Percentiles rank a stretch among this genome's conserved stretches.
Conservation (phyloP, 2,797 vertebrate species). For the Melanotaenia pygmaea region DNA sequence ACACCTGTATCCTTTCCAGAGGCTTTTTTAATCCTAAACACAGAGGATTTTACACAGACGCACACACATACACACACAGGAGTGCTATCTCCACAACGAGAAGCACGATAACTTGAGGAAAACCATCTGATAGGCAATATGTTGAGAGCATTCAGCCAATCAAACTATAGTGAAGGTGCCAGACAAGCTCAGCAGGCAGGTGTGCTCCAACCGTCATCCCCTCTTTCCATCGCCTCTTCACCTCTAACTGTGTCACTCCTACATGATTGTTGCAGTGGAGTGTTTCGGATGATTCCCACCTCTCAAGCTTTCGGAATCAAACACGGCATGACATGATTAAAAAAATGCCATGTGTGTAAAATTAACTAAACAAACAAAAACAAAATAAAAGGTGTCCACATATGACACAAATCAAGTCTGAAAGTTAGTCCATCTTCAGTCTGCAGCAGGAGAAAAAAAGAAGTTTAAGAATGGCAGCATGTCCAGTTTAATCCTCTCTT, state of each 20-base stretch:
- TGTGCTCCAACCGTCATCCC: slow-evolving; percentile 44
- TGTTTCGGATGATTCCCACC: slow-evolving; percentile 9
- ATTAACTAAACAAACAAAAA: neutral
- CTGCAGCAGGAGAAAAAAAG: slow-evolving; percentile 11
- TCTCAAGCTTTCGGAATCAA: slow-evolving; percentile 31
- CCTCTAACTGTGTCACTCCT: slow-evolving; percentile 35
- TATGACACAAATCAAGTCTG: slow-evolving; percentile 19
- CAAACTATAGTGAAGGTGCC: slow-evolving; percentile 46
- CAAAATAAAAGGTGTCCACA: slow-evolving; percentile 11
- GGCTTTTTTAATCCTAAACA: slow-evolving; percentile 58
- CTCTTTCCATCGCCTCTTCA: slow-evolving; percentile 33
- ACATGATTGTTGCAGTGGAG: slow-evolving; percentile 36
- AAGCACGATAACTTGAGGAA: slow-evolving; percentile 33
- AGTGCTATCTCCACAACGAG: slow-evolving; percentile 21
- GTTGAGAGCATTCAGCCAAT: slow-evolving; percentile 34
- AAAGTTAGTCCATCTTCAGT: slow-evolving; percentile 70
- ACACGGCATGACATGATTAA: slow-evolving; percentile 7
- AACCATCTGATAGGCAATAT: slow-evolving; percentile 35
- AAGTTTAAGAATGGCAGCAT: slow-evolving; percentile 31
- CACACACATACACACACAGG: slow-evolving; percentile 7
- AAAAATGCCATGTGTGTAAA: neutral
- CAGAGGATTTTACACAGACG: slow-evolving; percentile 25
- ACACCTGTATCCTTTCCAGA: slow-evolving; percentile 58
- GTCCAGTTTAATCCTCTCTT: slow-evolving; percentile 64
- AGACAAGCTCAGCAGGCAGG: slow-evolving; percentile 64